phyloP scores from a whole-genome alignment of 2,113 vertebrate genomes.

The Gallinago media region DNA sequence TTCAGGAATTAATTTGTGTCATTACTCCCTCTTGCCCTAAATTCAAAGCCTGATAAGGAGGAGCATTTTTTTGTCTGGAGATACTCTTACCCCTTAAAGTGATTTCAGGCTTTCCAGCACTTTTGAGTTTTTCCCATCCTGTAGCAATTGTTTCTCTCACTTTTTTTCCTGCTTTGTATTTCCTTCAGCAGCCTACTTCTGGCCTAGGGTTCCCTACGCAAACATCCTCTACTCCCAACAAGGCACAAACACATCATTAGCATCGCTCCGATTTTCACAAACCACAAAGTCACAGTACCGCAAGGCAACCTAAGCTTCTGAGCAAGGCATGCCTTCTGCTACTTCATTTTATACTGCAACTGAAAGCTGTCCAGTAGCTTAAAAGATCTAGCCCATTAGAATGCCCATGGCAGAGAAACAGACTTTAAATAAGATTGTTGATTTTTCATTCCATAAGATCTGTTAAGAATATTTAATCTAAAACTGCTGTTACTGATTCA shows the following conservation, averaged over 20 bases:
- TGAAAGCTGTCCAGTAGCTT: background rate
- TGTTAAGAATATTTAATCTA: slow-evolving; percentile 8
- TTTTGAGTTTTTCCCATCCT: background rate
- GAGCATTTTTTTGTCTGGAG: background rate
- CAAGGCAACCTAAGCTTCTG: background rate
- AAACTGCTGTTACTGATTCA: background rate
- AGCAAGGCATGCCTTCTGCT: slow-evolving; percentile 20
- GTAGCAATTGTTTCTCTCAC: background rate
- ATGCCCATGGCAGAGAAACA: background rate
- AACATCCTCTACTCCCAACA: background rate
- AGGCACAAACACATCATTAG: background rate
- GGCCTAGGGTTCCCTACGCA: background rate
- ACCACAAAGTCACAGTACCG: background rate
- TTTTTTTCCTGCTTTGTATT: background rate
- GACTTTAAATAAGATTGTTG: background rate
- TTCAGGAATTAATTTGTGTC: background rate
- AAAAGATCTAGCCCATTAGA: background rate
- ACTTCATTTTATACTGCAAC: slow-evolving; percentile 4
- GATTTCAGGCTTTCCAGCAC: background rate
- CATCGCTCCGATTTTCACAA: background rate
- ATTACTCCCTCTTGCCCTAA: background rate
- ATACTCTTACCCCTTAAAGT: background rate
- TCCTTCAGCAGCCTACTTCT: background rate
- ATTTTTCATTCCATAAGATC: slow-evolving; percentile 21
- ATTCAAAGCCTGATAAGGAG: background rate